Base-by-base conservation (phyloP, 1,140 invertebrate genomes). In the Scaptomyza hsui region DNA sequence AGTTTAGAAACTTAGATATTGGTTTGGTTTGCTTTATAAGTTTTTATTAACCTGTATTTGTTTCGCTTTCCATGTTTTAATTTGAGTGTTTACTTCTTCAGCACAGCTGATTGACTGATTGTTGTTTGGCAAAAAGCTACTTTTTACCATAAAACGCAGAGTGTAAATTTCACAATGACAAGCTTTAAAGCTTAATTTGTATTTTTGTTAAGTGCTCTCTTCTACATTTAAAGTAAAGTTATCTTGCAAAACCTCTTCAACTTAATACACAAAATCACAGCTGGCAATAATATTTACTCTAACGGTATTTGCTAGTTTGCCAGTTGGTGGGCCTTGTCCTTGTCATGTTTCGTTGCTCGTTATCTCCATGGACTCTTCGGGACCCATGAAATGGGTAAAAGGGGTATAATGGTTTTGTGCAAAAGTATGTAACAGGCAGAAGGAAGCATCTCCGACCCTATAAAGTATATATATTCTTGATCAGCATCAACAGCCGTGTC, bases 341-440 rank as follows among this genome's bases (percentile, higher is more conserved):
- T 86, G 81, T 81, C 77, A 86, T 81, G 75, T 80, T 48, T 63
- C 67, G 77, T 70, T 80, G 73, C 53, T 73, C 53, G 61, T 86
- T 86, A 86, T 86, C 81, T 88, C 61, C 51, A 52, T 52, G 48
- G 64, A 45, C 64, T 18, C 18, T 29, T 60, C n/a, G n/a, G n/a
- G n/a, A n/a, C n/a, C n/a, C n/a, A n/a, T n/a, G n/a, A n/a, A n/a
- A n/a, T n/a, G n/a, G n/a, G n/a, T n/a, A n/a, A n/a, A n/a, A n/a
- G n/a, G n/a, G n/a, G n/a, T n/a, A n/a, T n/a, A n/a, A n/a, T n/a
- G n/a, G n/a, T n/a, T n/a, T n/a, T n/a, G n/a, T n/a, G n/a, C n/a
- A n/a, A n/a, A n/a, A n/a, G n/a, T n/a, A n/a, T n/a, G n/a, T n/a
- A n/a, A n/a, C n/a, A n/a, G n/a, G n/a, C n/a, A n/a, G n/a, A n/a